Percentiles rank a stretch among this genome's conserved stretches.
These are phyloP conservation scores for Onychomys torridus DNA, from an alignment of 2,797 vertebrate genomes.

Conservation along the genomic window DNA sequence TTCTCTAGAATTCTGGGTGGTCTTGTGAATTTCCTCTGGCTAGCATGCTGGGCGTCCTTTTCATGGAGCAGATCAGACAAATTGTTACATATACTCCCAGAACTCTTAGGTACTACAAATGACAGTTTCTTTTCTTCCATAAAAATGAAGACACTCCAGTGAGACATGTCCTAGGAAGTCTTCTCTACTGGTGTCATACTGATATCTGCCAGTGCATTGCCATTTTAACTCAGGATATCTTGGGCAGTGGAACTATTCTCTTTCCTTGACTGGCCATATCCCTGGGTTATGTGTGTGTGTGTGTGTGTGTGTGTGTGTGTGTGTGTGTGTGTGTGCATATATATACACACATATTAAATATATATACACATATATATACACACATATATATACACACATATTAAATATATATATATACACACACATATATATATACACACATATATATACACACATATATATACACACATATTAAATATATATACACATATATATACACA, in stretches of 20 bases:
- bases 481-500: no score
- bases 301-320: neutral
- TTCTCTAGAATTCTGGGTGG: neutral
- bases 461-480: no score
- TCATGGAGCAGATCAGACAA: neutral
- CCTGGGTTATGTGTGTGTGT: neutral
- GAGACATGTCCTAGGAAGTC: neutral
- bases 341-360: no score
- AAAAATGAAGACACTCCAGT: neutral
- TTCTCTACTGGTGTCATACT: neutral
- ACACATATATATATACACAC: no score
- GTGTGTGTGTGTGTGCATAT: neutral
- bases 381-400: no score
- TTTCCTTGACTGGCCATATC: neutral
- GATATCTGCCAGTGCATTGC: neutral
- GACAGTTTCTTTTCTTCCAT: neutral
- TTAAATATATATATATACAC: no score
- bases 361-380: no score
- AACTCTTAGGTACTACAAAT: neutral
- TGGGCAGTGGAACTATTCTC: neutral
- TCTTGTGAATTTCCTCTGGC: neutral
- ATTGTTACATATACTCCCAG: neutral
- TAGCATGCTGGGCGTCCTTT: neutral
- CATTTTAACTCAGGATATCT: conserved; percentile 7
- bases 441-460: no score